These are phyloP conservation scores for Novumbra hubbsi DNA, from an alignment of 2,797 vertebrate genomes.

Conservation along the genomic window DNA sequence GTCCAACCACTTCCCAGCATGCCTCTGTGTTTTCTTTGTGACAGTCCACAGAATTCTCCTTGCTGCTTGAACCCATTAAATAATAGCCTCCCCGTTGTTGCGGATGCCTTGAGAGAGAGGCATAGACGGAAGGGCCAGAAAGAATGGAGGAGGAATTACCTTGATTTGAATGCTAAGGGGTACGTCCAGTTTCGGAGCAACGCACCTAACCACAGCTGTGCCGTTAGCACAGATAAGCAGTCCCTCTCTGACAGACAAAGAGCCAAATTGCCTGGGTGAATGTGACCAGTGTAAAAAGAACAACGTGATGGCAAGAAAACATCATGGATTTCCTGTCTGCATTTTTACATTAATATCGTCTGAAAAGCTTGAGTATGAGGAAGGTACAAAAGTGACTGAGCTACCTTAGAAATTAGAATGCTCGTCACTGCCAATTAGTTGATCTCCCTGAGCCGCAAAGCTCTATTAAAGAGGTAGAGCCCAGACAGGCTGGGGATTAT, in stretches of 20 bases:
- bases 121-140: constrained; percentile 10
- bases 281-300: constrained; percentile 67
- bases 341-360: constrained; percentile 58
- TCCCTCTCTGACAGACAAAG: constrained; percentile 64
- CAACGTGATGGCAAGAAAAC: constrained; percentile 19
- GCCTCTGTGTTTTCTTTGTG: constrained; percentile 46
- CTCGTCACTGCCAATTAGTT: constrained; percentile 67
- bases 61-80: constrained; percentile 59
- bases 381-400: constrained; percentile 37
- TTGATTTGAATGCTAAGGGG: constrained; percentile 67
- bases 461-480: constrained; percentile 36
- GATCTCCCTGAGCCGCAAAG: constrained; percentile 27
- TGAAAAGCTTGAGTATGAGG: constrained; percentile 38
- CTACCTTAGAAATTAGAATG: constrained; percentile 55
- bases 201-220: constrained; percentile 37
- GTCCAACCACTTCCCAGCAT: neutral
- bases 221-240: constrained; percentile 68
- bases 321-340: constrained; percentile 43
- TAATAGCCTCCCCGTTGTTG: constrained; percentile 41
- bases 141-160: constrained; percentile 28
- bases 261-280: constrained; percentile 68
- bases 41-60: constrained; percentile 54
- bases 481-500: constrained; percentile 56
- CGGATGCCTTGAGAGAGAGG: constrained; percentile 40
- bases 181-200: constrained; percentile 40